Base-by-base conservation (phyloP, 2,888 invertebrate species). In the Nematopogon swammerdamellus region DNA sequence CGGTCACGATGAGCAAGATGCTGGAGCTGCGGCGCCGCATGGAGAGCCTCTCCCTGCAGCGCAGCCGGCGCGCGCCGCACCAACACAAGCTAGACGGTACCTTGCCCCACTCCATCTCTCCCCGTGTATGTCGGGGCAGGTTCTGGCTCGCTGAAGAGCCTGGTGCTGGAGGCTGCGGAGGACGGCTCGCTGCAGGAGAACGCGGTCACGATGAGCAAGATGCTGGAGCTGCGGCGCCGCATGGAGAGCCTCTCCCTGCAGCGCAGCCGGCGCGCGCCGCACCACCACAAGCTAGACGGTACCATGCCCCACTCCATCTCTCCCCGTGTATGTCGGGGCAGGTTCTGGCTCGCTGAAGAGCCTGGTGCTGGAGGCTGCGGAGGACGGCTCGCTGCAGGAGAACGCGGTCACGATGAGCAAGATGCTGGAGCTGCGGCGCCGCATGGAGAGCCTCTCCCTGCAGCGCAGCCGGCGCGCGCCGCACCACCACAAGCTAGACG, bases 391-490 rank as follows among this genome's bases (percentile, higher is more conserved):
- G 53, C 66, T 81, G 51, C 80, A 80, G 47, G 87, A 88, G 65
- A 87, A 89, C 68, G 85, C 84, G 36, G 81, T 84, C 49, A 87
- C 88, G 54, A 82, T 85, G 70, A 80, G 81, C 63, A 89, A 88
- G 72, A 84, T 89, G 82, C 69, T 83, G 60, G 83, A 81, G 51
- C 70, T 87, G 57, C 71, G 83, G 16, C 68, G 80, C 6, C 81
- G 82, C 59, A 84, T 87, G 84, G 82, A 83, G 60, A 68, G 56
- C n/a, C 66, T 50, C 19, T 63, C 66, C 4, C 52, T 73, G 54
- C 59, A 59, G 59, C 62, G 62, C 53, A 56, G 48, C 14, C 56
- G 55, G 6, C 18, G 25, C 25, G 25, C 5, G 25, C 25, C 25
- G 25, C 4, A 4, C 25, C 25, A 10, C 25, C 14, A 10, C 25